Evolutionary conservation across 2,113 vertebrate species (phyloP), one percentile per base, ranked within the genome.

Genomic region (Scalopus aquaticus): DNA sequence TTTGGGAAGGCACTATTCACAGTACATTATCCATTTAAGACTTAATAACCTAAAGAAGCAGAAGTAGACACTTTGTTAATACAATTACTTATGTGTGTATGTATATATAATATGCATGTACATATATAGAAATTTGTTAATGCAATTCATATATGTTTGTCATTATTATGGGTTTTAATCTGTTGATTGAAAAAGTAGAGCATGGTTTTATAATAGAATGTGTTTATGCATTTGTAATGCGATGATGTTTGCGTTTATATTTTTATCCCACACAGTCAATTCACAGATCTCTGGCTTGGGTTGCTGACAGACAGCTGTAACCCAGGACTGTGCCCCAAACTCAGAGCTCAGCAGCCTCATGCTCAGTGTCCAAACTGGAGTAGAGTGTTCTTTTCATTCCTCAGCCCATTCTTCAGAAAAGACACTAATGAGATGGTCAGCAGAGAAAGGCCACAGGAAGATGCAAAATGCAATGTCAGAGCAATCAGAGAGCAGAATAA

Each of bases 401-500:
- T 3, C 6, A 4, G 4, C 9, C 8, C 6, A 11, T 69, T 4
- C 58, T 78, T 84, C 60, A 85, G 35, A 88, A 67, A 86, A 54
- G 62, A 62, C n/a, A 49, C 49, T 54, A 17, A 86, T 44, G 54
- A 89, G n/a, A 3, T 28, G 46, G 46, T n/a, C 20, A 82, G 39
- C 76, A 17, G 22, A n/a, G 24, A 58, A 83, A 62, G 37, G 32
- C 19, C 60, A 44, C 4, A 70, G 28, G 32, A 49, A 76, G 56
- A 85, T 37, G 26, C 54, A 58, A 90, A 92, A 79, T 6, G 24
- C 22, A 77, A 72, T 60, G 26, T 87, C 17, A 12, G 58, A 84
- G 7, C 69, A 54, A 24, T 64, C 30, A 51, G 9, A n/a, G 80
- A 60, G 79, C 44, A 93, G 82, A 83, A 81, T 88, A 91, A 97